Base-by-base conservation (phyloP, 2,113 vertebrate species). In the Cebidichthys violaceus region DNA sequence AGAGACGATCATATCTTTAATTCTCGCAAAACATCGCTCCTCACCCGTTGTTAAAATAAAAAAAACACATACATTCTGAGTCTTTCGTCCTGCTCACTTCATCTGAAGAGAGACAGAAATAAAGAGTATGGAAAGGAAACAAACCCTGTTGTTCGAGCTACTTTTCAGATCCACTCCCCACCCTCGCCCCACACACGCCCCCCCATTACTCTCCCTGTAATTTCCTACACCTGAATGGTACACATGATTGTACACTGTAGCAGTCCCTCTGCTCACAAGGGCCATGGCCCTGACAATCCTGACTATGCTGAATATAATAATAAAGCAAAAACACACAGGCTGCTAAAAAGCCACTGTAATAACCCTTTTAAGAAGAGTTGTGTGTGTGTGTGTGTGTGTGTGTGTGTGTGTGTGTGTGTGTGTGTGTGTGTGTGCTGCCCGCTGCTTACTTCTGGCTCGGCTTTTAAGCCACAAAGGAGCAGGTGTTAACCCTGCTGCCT, bases 381-480 rank as follows among this genome's bases (percentile, higher is more conserved):
- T 29, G n/a, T 64, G 57, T 70, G 71, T 61, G 50, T 43, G 54
- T 33, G 72, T 33, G 67, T 39, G 47, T 71, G 33, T 47, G 11
- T 20, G 24, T 65, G 65, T 70, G 64, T 52, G 71, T 61, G 52
- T 41, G 60, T 43, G 77, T 35, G 55, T 45, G 43, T 74, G 20
- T 43, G 27, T 14, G 66, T 13, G 27, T n/a, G 31, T 64, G 33
- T 54, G 20, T 22, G 0, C 0, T 22, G 85, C 14, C 95, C 93
- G 91, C 93, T 61, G 78, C 0, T 78, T 93, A 88, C 94, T 92
- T 55, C 60, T 87, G 88, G 79, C 93, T 93, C 93, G 88, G 90
- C 54, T 90, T 90, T 93, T 90, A 94, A 93, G 86, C 93, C 86
- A 95, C 94, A 96, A 96, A 96, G 95, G 95, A 96, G 96, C 97